These are phyloP conservation scores for Ylistrum balloti DNA, from an alignment of 1,140 invertebrate genomes.

Conservation along the genomic window DNA sequence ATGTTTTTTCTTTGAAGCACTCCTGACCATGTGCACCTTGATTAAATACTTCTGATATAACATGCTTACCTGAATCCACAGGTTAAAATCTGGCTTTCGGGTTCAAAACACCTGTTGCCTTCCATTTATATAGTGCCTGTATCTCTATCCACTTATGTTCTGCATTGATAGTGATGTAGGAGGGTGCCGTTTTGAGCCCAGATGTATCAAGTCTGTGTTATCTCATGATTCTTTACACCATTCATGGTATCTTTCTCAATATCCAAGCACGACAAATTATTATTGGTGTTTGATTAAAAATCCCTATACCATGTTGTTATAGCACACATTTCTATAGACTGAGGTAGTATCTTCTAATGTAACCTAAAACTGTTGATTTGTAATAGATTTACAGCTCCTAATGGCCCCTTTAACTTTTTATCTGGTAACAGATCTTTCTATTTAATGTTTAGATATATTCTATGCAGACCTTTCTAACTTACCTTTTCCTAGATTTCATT, in stretches of 20 bases:
- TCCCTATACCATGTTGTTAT: no score
- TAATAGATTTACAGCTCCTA: background rate
- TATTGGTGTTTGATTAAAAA: no score
- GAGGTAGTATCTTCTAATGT: background rate
- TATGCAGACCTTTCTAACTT: background rate
- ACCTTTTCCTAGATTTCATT: constrained; percentile 27
- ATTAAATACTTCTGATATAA: background rate
- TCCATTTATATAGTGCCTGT: background rate
- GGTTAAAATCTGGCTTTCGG: background rate
- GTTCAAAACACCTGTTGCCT: background rate
- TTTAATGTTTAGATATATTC: background rate
- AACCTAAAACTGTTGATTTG: background rate
- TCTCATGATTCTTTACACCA: no score
- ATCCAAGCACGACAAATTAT: no score
- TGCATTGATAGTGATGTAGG: background rate
- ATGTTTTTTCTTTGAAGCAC: no score
- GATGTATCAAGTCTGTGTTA: background rate
- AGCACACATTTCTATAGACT: no score
- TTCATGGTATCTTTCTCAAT: no score
- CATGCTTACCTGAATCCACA: background rate
- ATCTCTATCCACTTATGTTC: constrained; percentile 3
- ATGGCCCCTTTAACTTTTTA: background rate
- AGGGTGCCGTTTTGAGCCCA: background rate
- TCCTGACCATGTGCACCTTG: no score
- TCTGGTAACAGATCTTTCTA: background rate